Percentiles rank a stretch among this genome's conserved stretches.
Evolutionary conservation across 1,140 invertebrate species (phyloP).

Genomic region (Lepeophtheirus salmonis): DNA sequence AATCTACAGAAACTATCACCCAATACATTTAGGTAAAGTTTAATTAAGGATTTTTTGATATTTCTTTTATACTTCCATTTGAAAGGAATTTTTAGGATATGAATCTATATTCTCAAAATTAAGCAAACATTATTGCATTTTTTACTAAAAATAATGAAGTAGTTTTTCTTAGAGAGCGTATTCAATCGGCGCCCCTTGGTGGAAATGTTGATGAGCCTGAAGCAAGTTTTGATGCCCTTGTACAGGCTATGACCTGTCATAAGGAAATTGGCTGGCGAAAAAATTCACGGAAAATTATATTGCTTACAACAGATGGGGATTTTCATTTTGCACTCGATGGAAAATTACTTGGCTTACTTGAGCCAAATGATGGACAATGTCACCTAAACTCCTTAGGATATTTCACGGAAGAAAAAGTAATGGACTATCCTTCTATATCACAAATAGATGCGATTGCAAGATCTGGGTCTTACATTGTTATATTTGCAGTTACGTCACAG

Average conservation of each 20-base stretch:
- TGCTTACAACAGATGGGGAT: constrained; percentile 37
- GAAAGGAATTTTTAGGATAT: no score
- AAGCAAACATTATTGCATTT: no score
- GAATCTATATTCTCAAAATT: no score
- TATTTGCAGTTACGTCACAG: neutral
- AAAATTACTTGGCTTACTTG: constrained; percentile 41
- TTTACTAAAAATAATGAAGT: no score
- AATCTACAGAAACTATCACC: constrained; percentile 37
- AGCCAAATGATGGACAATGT: neutral
- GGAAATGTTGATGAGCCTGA: constrained; percentile 50
- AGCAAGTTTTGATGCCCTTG: constrained; percentile 55
- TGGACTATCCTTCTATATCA: constrained; percentile 95
- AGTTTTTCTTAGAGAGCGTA: no score
- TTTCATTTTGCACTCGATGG: constrained; percentile 40
- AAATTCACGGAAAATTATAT: constrained; percentile 33
- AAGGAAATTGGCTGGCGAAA: constrained; percentile 24
- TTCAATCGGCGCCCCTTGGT: constrained; percentile 32
- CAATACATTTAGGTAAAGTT: constrained; percentile 30
- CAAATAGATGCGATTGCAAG: constrained; percentile 35
- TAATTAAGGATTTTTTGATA: no score
- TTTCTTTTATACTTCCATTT: no score
- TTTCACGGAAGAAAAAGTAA: constrained; percentile 38
- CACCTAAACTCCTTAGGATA: constrained; percentile 25
- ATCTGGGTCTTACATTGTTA: neutral
- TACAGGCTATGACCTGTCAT: constrained; percentile 35